phyloP scores from a whole-genome alignment of 2,888 invertebrate genomes.

The Lysandra coridon region DNA sequence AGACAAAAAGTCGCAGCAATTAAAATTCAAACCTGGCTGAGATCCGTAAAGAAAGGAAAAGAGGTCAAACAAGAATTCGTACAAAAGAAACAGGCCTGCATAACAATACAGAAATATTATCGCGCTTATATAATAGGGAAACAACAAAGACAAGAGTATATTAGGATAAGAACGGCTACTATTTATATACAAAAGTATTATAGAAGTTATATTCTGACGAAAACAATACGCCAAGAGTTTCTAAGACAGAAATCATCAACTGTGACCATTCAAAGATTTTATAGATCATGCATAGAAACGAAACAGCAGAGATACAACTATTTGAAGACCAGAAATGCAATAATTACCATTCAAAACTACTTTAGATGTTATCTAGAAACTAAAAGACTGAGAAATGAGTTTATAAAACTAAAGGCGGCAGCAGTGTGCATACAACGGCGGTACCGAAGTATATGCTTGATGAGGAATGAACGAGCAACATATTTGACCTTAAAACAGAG shows the following conservation, averaged over 20 bases:
- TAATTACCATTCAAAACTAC: conserved; percentile 50
- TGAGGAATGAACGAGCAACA: conserved; percentile 55
- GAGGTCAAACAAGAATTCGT: conserved; percentile 51
- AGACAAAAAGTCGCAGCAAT: conserved; percentile 55
- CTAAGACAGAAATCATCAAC: conserved; percentile 51
- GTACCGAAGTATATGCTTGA: conserved; percentile 57
- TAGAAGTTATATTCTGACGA: conserved; percentile 57
- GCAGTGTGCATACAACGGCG: conserved; percentile 63
- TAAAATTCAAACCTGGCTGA: conserved; percentile 65
- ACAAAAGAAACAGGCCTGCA: conserved; percentile 56
- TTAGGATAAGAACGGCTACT: conserved; percentile 57
- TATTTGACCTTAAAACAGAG: conserved; percentile 56
- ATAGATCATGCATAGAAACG: conserved; percentile 52
- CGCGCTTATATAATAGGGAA: conserved; percentile 56
- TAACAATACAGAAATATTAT: conserved; percentile 70
- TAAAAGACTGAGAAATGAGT: conserved; percentile 53
- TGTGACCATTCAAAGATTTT: conserved; percentile 52
- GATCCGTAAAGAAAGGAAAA: conserved; percentile 51
- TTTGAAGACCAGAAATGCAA: conserved; percentile 48
- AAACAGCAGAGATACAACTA: conserved; percentile 49
- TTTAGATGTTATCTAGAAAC: conserved; percentile 53
- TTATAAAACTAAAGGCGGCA: conserved; percentile 58
- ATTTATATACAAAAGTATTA: conserved; percentile 61
- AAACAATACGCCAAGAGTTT: conserved; percentile 51
- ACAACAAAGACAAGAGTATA: conserved; percentile 56